These are phyloP conservation scores for Polyergus mexicanus DNA, from an alignment of 1,140 invertebrate genomes.

Conservation along the genomic window DNA sequence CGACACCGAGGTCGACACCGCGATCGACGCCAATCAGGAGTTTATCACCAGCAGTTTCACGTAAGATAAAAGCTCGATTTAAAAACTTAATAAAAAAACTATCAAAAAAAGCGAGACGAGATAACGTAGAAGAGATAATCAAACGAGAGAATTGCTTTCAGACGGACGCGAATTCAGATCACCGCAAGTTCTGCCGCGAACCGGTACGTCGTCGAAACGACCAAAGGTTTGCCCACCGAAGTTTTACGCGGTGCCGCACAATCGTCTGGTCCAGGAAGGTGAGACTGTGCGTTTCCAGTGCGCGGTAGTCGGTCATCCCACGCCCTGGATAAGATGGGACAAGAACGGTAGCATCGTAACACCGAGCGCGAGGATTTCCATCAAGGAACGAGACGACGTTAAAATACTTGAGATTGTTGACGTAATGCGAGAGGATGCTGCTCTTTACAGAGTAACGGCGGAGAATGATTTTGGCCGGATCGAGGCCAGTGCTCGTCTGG, in stretches of 20 bases:
- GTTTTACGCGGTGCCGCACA: conserved; percentile 95
- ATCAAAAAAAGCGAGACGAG: neutral
- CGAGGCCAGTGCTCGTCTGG: conserved; percentile 92
- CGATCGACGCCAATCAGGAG: conserved; percentile 90
- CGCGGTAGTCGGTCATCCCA: conserved; percentile 91
- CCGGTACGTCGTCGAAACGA: conserved; percentile 69
- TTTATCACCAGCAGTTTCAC: conserved; percentile 87
- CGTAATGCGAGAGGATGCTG: conserved; percentile 92
- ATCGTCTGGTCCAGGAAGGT: conserved; percentile 93
- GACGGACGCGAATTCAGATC: conserved; percentile 80
- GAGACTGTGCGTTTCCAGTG: conserved; percentile 93
- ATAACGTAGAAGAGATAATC: neutral
- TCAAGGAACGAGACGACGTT: conserved; percentile 92
- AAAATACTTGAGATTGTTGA: conserved; percentile 92
- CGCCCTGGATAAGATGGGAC: conserved; percentile 93
- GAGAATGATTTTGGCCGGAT: conserved; percentile 94
- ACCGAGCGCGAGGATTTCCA: conserved; percentile 89
- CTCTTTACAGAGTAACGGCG: conserved; percentile 92
- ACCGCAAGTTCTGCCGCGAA: conserved; percentile 73
- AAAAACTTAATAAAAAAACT: neutral
- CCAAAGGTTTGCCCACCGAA: conserved; percentile 89
- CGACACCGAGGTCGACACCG: conserved; percentile 91
- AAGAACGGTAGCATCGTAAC: conserved; percentile 91
- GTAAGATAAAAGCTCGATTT: conserved; percentile 66
- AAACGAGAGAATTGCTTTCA: conserved; percentile 35